A percentile compares a stretch with the other conserved stretches of the same genome.
phyloP scores from a whole-genome alignment of 1,140 invertebrate genomes.

The Drosophila lacteicornis region DNA sequence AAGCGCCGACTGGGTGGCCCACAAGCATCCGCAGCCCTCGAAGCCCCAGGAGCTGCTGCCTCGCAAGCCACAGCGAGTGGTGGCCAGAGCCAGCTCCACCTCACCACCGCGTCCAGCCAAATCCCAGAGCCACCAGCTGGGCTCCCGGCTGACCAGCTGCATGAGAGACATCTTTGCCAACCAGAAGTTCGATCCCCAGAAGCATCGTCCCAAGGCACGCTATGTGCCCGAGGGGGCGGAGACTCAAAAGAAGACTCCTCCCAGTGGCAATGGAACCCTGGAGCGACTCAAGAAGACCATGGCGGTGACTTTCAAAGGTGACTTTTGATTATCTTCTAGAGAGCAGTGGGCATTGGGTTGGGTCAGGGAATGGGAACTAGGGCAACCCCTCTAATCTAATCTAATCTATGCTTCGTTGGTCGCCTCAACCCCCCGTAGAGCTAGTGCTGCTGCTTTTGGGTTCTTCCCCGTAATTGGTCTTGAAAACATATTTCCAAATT shows the following conservation, averaged over 20 bases:
- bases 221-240: constrained; percentile 88
- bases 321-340: constrained; percentile 19
- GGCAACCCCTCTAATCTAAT: constrained; percentile 1
- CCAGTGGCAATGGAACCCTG: constrained; percentile 38
- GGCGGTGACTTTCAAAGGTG: constrained; percentile 84
- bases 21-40: constrained; percentile 88
- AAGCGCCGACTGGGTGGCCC: constrained; percentile 91
- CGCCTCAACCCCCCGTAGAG: constrained; percentile 55
- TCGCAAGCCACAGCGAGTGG: constrained; percentile 42
- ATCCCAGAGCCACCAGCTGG: constrained; percentile 65
- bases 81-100: constrained; percentile 58
- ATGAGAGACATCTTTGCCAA: constrained; percentile 87
- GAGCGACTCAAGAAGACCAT: constrained; percentile 58
- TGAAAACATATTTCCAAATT: constrained; percentile 50
- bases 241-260: constrained; percentile 11
- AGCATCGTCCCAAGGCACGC: constrained; percentile 90
- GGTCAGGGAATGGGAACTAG: constrained; percentile 4
- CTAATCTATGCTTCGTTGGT: constrained; percentile 33
- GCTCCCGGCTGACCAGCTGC: constrained; percentile 45
- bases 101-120: constrained; percentile 64
- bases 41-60: constrained; percentile 54
- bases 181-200: constrained; percentile 90
- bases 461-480: constrained; percentile 45
- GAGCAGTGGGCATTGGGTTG: constrained; percentile 29
- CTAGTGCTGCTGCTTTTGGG: constrained; percentile 51